phyloP scores from a whole-genome alignment of 2,797 vertebrate genomes.

The Myotis planiceps region DNA sequence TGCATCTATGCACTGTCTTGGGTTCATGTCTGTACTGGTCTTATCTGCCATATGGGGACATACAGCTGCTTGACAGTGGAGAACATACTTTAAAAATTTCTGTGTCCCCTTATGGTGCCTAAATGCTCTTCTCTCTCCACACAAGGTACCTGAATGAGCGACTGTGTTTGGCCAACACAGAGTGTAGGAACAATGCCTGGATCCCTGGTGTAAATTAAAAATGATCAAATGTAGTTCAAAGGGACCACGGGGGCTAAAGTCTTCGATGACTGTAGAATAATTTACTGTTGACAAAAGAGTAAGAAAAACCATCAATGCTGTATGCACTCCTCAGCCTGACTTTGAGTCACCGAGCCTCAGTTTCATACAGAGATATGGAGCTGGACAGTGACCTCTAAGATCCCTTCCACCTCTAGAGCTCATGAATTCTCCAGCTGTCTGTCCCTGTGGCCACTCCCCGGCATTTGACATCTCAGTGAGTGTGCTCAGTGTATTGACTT shows the following conservation, averaged over 20 bases:
- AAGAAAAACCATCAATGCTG: neutral
- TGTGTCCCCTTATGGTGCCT: neutral
- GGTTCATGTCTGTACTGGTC: neutral
- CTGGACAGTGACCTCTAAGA: neutral
- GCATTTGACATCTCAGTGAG: fast-evolving
- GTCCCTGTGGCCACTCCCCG: neutral
- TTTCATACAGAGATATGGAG: fast-evolving
- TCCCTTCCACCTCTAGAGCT: too few species aligned
- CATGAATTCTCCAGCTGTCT: neutral
- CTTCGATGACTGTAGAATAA: neutral
- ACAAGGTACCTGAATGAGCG: neutral
- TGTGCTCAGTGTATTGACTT: fast-evolving
- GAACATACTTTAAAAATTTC: neutral
- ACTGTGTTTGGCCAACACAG: neutral
- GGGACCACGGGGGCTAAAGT: neutral
- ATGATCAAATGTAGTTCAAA: neutral
- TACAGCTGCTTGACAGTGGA: neutral
- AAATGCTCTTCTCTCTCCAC: neutral
- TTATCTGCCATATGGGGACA: neutral
- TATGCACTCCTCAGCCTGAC: neutral
- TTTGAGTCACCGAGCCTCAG: neutral
- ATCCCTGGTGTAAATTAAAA: neutral
- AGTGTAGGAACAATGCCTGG: neutral
- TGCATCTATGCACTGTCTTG: fast-evolving
- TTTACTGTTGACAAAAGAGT: neutral